Conservation (phyloP, 2,113 vertebrate species). For the Enhydra lutris region DNA sequence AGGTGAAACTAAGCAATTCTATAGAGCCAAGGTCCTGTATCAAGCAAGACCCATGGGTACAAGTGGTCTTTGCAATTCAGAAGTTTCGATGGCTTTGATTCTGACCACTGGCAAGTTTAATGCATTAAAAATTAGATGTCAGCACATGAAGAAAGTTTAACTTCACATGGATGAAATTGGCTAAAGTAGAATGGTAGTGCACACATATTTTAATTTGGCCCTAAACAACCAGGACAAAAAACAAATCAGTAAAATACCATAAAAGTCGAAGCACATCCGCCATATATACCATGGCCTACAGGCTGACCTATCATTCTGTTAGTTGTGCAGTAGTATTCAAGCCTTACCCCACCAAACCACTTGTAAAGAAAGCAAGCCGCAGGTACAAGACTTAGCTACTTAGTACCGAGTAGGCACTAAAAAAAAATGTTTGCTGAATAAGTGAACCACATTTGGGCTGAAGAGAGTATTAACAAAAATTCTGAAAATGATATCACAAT, state of each 20-base stretch:
- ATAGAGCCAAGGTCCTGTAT: neutral
- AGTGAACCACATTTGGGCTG: neutral
- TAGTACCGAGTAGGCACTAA: neutral
- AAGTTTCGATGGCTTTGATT: neutral
- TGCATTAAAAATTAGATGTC: neutral
- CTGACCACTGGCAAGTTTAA: neutral
- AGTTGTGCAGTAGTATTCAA: neutral
- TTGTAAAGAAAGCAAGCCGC: neutral
- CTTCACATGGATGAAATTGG: neutral
- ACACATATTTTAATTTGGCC: neutral
- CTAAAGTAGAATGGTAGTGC: neutral
- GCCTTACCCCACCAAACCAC: neutral
- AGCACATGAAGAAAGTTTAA: neutral
- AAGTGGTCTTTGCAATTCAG: neutral
- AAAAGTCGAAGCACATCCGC: neutral
- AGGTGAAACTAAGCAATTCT: neutral
- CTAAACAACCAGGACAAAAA: neutral
- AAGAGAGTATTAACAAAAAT: conserved; percentile 23
- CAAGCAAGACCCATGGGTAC: neutral
- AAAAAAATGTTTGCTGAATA: neutral
- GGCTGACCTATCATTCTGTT: neutral
- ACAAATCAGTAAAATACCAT: neutral
- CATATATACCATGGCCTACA: neutral
- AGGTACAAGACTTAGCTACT: neutral
- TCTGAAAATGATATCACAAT: neutral